A percentile compares a stretch with the other conserved stretches of the same genome.
phyloP scores from a whole-genome alignment of 2,113 vertebrate species.

The Mionectes macconnelli region DNA sequence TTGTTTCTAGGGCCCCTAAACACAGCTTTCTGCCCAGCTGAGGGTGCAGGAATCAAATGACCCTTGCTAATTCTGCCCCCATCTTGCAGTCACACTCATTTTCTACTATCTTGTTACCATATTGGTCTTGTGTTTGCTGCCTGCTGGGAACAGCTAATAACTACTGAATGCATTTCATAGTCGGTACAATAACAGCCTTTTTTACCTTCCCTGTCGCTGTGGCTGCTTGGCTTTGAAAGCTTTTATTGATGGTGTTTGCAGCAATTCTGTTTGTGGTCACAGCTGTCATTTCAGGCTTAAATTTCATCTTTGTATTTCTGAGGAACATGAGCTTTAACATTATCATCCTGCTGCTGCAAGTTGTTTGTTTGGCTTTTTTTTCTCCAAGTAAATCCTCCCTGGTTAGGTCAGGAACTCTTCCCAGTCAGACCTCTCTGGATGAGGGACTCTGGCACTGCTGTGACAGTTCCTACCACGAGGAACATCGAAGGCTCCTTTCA shows the following conservation, averaged over 20 bases:
- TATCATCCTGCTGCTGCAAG: background rate
- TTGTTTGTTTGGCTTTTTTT: background rate
- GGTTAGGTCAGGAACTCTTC: background rate
- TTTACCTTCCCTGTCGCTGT: background rate
- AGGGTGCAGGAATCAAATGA: background rate
- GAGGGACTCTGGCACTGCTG: background rate
- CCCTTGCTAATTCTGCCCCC: slow-evolving; percentile 18
- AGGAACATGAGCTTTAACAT: background rate
- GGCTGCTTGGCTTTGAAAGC: slow-evolving; percentile 24
- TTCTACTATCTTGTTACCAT: slow-evolving; percentile 40
- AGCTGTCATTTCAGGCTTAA: slow-evolving; percentile 38
- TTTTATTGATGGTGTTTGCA: slow-evolving; percentile 48
- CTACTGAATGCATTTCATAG: slow-evolving; percentile 6
- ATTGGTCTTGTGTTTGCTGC: slow-evolving; percentile 26
- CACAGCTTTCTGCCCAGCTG: background rate
- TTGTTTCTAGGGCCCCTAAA: background rate
- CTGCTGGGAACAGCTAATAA: slow-evolving; percentile 40
- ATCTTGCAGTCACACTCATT: slow-evolving; percentile 17
- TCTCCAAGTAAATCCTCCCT: background rate
- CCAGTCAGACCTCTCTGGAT: background rate
- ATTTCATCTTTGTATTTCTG: slow-evolving; percentile 8
- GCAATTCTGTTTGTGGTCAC: slow-evolving; percentile 12
- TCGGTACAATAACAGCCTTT: slow-evolving; percentile 16
- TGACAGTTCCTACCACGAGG: background rate
- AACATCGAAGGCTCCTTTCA: background rate